phyloP scores from a whole-genome alignment of 2,113 vertebrate genomes.

The Lepus americanus region DNA sequence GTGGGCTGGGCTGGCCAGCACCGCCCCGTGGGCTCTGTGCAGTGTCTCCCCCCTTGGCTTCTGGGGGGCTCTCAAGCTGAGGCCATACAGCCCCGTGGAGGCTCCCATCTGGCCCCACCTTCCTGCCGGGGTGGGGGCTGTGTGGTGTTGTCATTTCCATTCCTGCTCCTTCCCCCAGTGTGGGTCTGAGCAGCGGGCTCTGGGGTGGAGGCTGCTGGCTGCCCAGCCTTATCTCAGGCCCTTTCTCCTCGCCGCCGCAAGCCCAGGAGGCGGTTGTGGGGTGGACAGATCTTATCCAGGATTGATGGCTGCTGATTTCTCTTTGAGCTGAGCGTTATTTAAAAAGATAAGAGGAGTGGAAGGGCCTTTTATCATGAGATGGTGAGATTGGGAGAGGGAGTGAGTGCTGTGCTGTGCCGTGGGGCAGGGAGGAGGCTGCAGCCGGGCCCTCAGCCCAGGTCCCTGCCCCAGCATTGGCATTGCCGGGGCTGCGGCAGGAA shows the following conservation, averaged over 20 bases:
- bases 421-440: background rate
- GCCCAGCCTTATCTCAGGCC: background rate
- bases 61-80: conserved; percentile 87
- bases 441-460: background rate
- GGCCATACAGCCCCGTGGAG: background rate
- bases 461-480: no score
- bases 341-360: background rate
- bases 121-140: background rate
- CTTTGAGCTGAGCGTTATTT: background rate
- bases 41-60: conserved; percentile 82
- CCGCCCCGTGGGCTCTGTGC: no score
- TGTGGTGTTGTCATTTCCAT: background rate
- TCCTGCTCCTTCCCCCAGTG: background rate
- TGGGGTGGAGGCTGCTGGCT: background rate
- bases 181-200: background rate
- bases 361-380: background rate
- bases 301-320: background rate
- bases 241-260: background rate
- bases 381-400: background rate
- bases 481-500: no score
- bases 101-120: background rate
- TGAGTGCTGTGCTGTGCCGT: no score
- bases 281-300: background rate
- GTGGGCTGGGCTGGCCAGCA: background rate
- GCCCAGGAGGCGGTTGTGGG: background rate